Percentiles rank a stretch among this genome's conserved stretches.
Conservation (phyloP, 2,888 invertebrate genomes). For the Lysandra bellargus region DNA sequence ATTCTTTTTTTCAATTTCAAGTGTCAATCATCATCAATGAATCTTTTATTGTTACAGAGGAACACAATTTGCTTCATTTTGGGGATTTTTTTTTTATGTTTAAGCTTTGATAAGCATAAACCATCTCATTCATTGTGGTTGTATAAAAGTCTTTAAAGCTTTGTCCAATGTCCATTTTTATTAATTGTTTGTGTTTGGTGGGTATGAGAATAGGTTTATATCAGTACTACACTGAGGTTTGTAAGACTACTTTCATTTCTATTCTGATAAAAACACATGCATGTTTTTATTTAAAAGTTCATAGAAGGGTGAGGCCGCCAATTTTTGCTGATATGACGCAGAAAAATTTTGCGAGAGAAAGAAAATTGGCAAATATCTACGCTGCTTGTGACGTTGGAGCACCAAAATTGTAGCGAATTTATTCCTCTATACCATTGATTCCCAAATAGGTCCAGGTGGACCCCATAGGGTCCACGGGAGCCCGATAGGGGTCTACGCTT, state of each 20-base stretch:
- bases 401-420: no score
- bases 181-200: neutral
- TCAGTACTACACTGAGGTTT: neutral
- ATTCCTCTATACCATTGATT: no score
- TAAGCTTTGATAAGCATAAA: neutral
- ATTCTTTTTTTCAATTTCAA: neutral
- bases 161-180: neutral
- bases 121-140: neutral
- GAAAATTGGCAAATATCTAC: no score
- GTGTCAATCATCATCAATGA: neutral
- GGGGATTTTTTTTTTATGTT: neutral
- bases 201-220: constrained; percentile 7
- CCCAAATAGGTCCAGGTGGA: no score
- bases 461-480: no score
- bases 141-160: neutral
- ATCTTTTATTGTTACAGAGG: constrained; percentile 13
- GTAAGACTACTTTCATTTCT: neutral
- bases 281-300: neutral
- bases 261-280: neutral
- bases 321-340: no score
- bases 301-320: neutral
- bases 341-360: no score
- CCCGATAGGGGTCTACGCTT: no score
- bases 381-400: no score
- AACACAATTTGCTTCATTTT: neutral